Evolutionary conservation across 2,797 vertebrate genomes (phyloP).

Genomic region (Lacerta agilis): DNA sequence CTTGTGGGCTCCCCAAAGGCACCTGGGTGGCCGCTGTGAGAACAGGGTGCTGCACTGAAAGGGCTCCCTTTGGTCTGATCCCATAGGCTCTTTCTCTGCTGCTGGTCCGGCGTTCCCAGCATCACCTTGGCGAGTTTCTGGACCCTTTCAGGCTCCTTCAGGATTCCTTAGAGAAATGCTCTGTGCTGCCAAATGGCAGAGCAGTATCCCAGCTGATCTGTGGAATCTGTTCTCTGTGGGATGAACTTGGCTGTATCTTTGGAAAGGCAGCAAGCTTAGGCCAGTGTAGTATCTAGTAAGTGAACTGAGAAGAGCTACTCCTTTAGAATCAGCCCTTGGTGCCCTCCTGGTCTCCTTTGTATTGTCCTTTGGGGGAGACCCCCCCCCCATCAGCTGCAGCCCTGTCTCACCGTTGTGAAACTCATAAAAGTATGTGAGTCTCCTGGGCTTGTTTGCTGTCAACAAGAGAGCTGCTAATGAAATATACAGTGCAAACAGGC

Average conservation of each 20-base stretch:
- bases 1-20: background rate
- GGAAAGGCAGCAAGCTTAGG: background rate
- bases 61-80: background rate
- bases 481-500: constrained; percentile 71
- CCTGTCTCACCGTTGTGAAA: background rate
- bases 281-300: background rate
- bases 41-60: background rate
- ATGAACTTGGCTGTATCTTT: background rate
- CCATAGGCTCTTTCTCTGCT: background rate
- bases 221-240: background rate
- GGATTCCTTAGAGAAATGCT: background rate
- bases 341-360: background rate
- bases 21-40: no score
- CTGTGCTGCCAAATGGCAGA: background rate
- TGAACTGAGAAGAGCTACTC: background rate
- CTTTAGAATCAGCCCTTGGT: rapidly evolving
- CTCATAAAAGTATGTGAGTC: constrained; percentile 32
- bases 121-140: background rate
- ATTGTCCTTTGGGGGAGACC: background rate
- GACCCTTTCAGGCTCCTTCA: background rate
- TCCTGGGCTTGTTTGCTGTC: constrained; percentile 73
- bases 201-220: background rate
- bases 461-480: constrained; percentile 67
- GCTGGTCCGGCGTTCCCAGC: background rate
- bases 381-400: background rate